Evolutionary conservation across 2,113 vertebrate species (phyloP).

Genomic region (Apteryx mantelli): DNA sequence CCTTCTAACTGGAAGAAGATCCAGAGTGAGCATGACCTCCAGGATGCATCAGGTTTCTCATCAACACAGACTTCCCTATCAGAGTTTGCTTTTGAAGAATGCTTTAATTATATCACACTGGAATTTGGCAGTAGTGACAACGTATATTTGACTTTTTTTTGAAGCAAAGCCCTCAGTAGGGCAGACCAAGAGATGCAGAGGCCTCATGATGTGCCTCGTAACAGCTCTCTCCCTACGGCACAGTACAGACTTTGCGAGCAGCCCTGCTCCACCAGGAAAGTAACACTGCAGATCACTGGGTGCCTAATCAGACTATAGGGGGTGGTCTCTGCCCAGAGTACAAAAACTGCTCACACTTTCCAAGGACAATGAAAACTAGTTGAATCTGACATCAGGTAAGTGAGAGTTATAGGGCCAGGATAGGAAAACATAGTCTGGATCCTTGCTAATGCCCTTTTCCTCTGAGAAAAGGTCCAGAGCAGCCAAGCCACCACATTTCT

Average conservation of each 20-base stretch:
- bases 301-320: neutral
- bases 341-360: neutral
- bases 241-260: neutral
- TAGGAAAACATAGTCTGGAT: neutral
- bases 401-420: neutral
- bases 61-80: neutral
- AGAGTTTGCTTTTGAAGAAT: neutral
- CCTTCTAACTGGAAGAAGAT: neutral
- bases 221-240: neutral
- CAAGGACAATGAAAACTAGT: neutral
- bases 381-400: neutral
- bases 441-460: neutral
- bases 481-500: neutral
- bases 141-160: neutral
- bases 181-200: neutral
- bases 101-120: conserved; percentile 19
- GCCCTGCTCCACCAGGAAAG: neutral
- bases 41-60: conserved; percentile 19
- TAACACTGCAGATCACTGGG: neutral
- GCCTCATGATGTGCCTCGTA: neutral
- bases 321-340: neutral
- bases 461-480: neutral
- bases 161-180: neutral
- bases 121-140: conserved; percentile 20
- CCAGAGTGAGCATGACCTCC: accelerated